These are phyloP conservation scores for Erpetoichthys calabaricus DNA, from an alignment of 2,797 vertebrate species.

Conservation along the genomic window DNA sequence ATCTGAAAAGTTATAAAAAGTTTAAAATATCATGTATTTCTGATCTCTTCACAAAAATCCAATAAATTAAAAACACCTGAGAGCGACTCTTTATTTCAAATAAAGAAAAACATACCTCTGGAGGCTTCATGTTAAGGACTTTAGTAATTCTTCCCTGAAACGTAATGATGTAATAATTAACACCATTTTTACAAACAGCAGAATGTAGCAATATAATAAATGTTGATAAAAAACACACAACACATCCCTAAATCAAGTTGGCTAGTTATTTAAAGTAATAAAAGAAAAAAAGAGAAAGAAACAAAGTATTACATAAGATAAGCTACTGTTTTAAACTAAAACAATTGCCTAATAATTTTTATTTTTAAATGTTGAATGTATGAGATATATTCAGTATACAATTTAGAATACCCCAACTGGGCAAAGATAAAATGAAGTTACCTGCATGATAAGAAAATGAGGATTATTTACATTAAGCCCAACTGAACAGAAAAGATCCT, in stretches of 20 bases:
- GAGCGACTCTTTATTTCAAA: background rate
- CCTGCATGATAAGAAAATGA: slow-evolving; percentile 98
- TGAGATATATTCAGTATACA: background rate
- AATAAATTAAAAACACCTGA: background rate
- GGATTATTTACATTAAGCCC: slow-evolving; percentile 97
- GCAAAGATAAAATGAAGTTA: slow-evolving; percentile 22
- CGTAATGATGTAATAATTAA: background rate
- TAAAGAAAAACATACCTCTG: slow-evolving; percentile 60
- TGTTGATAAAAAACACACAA: too few species aligned
- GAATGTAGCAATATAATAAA: background rate
- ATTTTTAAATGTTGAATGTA: too few species aligned
- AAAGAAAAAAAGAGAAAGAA: too few species aligned
- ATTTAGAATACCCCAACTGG: too few species aligned
- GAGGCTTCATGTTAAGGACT: slow-evolving; percentile 93
- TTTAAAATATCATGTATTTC: background rate
- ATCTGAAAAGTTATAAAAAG: slow-evolving; percentile 50
- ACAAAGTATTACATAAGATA: too few species aligned
- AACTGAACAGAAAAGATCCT: slow-evolving; percentile 87
- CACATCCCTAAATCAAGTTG: too few species aligned
- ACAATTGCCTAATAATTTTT: too few species aligned
- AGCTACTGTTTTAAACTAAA: too few species aligned
- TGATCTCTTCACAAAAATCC: background rate
- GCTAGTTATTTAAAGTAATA: too few species aligned
- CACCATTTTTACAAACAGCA: background rate
- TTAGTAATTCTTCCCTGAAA: slow-evolving; percentile 88